Base-by-base conservation (phyloP, 1,140 invertebrate species). In the Trichonephila inaurata region DNA sequence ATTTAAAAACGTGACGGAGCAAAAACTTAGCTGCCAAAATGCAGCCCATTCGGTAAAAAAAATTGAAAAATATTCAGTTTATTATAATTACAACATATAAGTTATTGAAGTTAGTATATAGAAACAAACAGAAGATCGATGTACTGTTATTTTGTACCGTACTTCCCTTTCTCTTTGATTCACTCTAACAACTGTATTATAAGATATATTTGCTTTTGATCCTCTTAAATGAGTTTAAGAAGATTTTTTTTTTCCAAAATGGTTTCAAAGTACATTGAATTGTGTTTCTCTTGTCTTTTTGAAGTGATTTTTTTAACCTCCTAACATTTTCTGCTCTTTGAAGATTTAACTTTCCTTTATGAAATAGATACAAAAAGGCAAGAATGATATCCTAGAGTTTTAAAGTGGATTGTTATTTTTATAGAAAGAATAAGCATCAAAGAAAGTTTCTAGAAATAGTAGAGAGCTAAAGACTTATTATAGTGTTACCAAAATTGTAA, bases 171-270 rank as follows among this genome's bases (percentile, higher is more conserved):
- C 19, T 21, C 40, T 83, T 51, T 51, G 81, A 83, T 83, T 83
- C 40, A 7, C 40, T 83, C 51, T 83, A 83, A 83, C n/a, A 83
- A 83, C 81, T 51, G 19, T 83, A 83, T 83, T 83, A 83, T 51
- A 51, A 83, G 51, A 44, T 51, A 58, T 83, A 44, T 51, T n/a
- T 16, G 18, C 81, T 18, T 83, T 83, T 83, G 81, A 83, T 83
- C 81, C 81, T 83, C 81, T 51, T 44, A 83, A 83, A 83, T 51
- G 81, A 83, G 18, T 83, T 58, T 51, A 58, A 83, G 18, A 58
- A 83, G 51, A 83, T 19, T 51, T 58, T 83, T 21, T 51, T 58
- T 83, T n/a, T 58, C n/a, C 18, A 58, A 58, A 83, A 21, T 83
- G 81, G 58, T 51, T 51, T 21, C 81, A 51, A 51, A 83, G 40